Conservation (phyloP, 2,888 invertebrate species). For the Biston betularia region DNA sequence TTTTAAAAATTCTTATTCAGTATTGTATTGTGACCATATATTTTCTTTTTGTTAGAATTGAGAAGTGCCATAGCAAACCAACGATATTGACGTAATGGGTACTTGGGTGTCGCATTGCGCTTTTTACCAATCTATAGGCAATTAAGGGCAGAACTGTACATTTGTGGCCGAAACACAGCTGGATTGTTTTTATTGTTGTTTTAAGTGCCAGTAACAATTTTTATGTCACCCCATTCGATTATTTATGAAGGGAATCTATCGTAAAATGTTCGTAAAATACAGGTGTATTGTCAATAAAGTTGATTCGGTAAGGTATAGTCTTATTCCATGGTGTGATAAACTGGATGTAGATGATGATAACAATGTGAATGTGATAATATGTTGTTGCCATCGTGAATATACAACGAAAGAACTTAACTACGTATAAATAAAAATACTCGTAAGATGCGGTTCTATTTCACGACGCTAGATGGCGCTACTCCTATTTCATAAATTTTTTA, state of each 20-base stretch:
- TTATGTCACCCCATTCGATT: constrained; percentile 30
- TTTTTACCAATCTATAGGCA: constrained; percentile 18
- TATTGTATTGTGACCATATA: no score
- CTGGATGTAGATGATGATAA: background rate
- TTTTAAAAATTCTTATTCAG: no score
- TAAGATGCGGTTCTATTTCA: no score
- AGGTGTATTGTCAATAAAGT: constrained; percentile 27
- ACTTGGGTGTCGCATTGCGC: constrained; percentile 30
- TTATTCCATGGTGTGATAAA: constrained; percentile 5
- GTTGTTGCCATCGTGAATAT: background rate
- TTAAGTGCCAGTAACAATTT: constrained; percentile 34
- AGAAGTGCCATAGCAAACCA: background rate
- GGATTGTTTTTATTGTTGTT: constrained; percentile 32
- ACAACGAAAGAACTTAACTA: background rate
- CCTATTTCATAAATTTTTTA: no score
- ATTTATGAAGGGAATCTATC: constrained; percentile 37
- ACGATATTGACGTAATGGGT: background rate
- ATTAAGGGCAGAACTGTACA: constrained; percentile 19
- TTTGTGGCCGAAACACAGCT: constrained; percentile 31
- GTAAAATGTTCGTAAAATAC: constrained; percentile 35
- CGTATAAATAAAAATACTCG: no score
- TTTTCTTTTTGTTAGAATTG: background rate
- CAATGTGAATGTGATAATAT: no score
- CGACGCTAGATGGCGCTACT: no score
- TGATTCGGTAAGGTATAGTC: constrained; percentile 17